Evolutionary conservation across 2,797 vertebrate species (phyloP).

Genomic region (Acanthornis magna): DNA sequence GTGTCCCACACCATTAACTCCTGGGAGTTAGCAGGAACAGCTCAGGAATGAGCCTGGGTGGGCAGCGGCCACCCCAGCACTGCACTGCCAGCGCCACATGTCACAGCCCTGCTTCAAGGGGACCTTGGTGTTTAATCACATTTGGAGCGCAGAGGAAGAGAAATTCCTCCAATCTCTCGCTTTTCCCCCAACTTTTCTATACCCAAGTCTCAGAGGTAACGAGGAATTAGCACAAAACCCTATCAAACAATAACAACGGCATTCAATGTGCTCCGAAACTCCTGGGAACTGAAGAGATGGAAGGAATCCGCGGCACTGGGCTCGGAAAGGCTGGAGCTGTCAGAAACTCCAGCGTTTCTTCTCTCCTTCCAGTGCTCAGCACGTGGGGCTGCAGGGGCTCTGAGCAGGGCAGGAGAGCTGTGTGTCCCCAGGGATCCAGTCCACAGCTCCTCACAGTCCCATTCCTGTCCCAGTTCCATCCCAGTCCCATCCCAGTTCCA

Average conservation of each 20-base stretch:
- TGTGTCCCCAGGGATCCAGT: background rate
- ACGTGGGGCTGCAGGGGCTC: background rate
- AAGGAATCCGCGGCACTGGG: background rate
- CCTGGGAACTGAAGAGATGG: background rate
- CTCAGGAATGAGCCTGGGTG: background rate
- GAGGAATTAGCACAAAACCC: conserved; percentile 13
- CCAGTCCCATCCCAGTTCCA: background rate
- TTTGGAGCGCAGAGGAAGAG: background rate
- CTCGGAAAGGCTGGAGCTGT: background rate
- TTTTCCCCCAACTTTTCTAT: background rate
- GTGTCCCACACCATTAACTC: background rate
- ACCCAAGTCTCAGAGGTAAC: background rate
- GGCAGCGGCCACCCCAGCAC: background rate
- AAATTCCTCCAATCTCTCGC: background rate
- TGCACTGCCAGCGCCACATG: background rate
- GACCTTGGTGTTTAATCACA: background rate
- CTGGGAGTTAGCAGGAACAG: background rate
- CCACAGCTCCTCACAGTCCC: background rate
- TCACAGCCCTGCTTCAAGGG: rapidly evolving
- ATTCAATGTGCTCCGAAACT: background rate
- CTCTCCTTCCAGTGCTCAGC: background rate
- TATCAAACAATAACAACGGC: background rate
- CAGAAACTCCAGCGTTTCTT: background rate
- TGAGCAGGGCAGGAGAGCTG: background rate
- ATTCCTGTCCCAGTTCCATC: background rate